phyloP scores from a whole-genome alignment of 1,140 invertebrate genomes.

The Bombus soroeensis region DNA sequence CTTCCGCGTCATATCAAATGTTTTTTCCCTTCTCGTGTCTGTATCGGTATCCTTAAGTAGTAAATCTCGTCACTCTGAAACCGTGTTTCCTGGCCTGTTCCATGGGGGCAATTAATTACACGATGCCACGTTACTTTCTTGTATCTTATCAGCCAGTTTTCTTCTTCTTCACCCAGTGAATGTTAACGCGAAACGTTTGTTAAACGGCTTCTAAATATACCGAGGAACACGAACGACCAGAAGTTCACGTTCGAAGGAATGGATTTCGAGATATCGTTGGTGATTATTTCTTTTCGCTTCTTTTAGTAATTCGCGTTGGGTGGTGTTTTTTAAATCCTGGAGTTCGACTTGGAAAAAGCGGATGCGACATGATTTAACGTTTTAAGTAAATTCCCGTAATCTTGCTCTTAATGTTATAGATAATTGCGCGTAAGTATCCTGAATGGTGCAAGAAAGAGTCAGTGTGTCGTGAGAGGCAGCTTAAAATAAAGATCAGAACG shows the following conservation, averaged over 20 bases:
- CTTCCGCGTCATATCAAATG: constrained; percentile 24
- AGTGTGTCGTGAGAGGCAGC: background rate
- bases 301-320: background rate
- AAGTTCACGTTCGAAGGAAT: background rate
- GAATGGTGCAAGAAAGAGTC: background rate
- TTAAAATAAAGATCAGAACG: background rate
- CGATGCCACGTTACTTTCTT: background rate
- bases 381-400: background rate
- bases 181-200: background rate
- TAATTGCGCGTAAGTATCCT: background rate
- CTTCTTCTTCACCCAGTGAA: background rate
- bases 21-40: background rate
- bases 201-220: background rate
- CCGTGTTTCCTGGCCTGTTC: background rate
- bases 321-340: background rate
- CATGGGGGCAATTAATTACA: constrained; percentile 21
- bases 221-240: background rate
- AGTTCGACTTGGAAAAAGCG: background rate
- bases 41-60: constrained; percentile 29
- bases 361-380: background rate
- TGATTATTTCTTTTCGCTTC: background rate
- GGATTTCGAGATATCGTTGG: background rate
- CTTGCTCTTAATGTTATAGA: background rate
- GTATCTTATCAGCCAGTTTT: constrained; percentile 24
- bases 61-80: constrained; percentile 42